A percentile compares a stretch with the other conserved stretches of the same genome.
Evolutionary conservation across 2,113 vertebrate genomes (phyloP).

Genomic region (Todiramphus saurophagus): DNA sequence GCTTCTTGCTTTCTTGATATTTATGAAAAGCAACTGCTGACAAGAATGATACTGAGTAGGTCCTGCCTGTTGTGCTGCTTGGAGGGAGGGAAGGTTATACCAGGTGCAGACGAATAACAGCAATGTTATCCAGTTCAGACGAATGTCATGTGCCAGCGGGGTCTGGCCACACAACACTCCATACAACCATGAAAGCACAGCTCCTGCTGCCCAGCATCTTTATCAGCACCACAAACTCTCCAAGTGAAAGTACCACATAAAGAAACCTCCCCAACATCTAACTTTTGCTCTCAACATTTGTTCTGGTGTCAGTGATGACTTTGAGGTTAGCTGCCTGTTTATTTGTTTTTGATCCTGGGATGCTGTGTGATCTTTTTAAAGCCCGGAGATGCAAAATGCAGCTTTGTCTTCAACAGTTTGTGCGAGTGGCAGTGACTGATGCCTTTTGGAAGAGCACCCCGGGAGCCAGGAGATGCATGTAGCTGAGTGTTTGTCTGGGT

Average conservation of each 20-base stretch:
- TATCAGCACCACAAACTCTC: neutral
- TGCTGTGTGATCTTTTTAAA: constrained; percentile 33
- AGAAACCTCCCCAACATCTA: neutral
- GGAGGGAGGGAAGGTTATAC: neutral
- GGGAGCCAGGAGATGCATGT: neutral
- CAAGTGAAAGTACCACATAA: neutral
- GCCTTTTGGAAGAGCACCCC: constrained; percentile 39
- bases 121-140: neutral
- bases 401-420: constrained; percentile 10
- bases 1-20: neutral
- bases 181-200: neutral
- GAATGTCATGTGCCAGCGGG: neutral
- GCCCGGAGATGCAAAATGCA: neutral
- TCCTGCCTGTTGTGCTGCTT: neutral
- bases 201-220: neutral
- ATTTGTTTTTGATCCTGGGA: constrained; percentile 22
- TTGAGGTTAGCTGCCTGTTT: constrained; percentile 47
- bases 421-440: constrained; percentile 47
- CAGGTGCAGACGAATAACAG: neutral
- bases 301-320: neutral
- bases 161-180: neutral
- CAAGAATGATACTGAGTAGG: neutral
- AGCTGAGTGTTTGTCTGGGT: neutral
- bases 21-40: neutral
- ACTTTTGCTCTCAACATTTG: constrained; percentile 17